Base-by-base conservation (phyloP, 2,888 invertebrate genomes). In the Nebria brevicollis region DNA sequence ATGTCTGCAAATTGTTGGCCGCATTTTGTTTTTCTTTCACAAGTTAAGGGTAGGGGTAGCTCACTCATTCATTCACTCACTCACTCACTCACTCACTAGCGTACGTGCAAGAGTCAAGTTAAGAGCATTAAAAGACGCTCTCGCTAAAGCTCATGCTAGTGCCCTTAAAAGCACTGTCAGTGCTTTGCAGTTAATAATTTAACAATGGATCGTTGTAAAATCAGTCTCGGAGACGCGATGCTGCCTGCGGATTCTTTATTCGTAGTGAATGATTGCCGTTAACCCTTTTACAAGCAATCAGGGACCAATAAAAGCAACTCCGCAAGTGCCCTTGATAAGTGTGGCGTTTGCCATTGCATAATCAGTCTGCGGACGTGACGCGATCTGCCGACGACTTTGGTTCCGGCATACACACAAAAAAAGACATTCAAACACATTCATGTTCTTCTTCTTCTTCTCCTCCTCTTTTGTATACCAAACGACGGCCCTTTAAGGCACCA, bases 201-300 rank as follows among this genome's bases (percentile, higher is more conserved):
- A 86, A 41, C 73, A 73, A 15, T 43, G 15, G 20, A 20, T 13
- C 64, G 75, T 42, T 77, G 70, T 43, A 77, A 77, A 70, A 68
- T 77, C 70, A 66, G 66, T 75, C 73, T 20, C 66, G 54, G 66
- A 8, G 11, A 26, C 34, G 68, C 79, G 41, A 26, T 79, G 65
- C 34, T 7, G 26, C 7, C 11, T 25, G 72, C 81, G 5, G 34
- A 34, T 74, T 43, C 70, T 74, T 75, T 82, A 83, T 82, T 83
- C 82, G 82, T 66, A 77, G 81, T 88, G 87, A 89, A 88, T 89
- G 89, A 89, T 89, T 87, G 87, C 87, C 86, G 86, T 87, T 88
- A 89, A 89, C 89, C 89, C 89, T 89, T 89, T 89, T 89, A 89
- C 88, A 87, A 87, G 87, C 89, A 88, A 88, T 89, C 87, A 87